Percentiles rank a stretch among this genome's conserved stretches.
These are phyloP conservation scores for Leuctra nigra DNA, from an alignment of 2,888 invertebrate species.

Conservation along the genomic window DNA sequence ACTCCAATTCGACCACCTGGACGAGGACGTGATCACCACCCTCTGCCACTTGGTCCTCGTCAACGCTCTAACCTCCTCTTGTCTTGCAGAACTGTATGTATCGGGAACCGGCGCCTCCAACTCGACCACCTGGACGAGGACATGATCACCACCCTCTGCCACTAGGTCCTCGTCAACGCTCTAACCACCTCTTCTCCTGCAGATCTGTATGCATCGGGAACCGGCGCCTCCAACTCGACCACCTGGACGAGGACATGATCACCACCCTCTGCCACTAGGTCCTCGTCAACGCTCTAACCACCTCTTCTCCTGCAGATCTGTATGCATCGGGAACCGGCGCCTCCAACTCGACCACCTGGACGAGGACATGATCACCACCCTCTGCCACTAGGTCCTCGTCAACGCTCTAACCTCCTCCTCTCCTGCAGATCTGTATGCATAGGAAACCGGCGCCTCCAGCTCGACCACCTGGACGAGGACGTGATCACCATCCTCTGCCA, in stretches of 20 bases:
- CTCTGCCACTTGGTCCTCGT: no score
- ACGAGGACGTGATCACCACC: conserved; percentile 89
- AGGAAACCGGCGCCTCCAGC: neutral
- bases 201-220: conserved; percentile 41
- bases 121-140: conserved; percentile 71
- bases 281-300: no score
- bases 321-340: conserved; percentile 35
- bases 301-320: no score
- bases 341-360: conserved; percentile 59
- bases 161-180: no score
- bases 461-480: neutral
- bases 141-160: no score
- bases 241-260: conserved; percentile 83
- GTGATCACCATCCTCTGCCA: conserved; percentile 76
- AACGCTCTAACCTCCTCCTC: conserved; percentile 61
- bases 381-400: conserved; percentile 93
- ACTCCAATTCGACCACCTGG: conserved; percentile 56
- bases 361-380: conserved; percentile 84
- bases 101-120: conserved; percentile 41
- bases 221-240: conserved; percentile 49
- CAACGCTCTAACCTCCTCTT: no score
- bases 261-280: no score
- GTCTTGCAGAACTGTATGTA: no score
- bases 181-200: no score
- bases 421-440: conserved; percentile 53